Base-by-base conservation (phyloP, 2,113 vertebrate genomes). In the Hipposideros armiger region DNA sequence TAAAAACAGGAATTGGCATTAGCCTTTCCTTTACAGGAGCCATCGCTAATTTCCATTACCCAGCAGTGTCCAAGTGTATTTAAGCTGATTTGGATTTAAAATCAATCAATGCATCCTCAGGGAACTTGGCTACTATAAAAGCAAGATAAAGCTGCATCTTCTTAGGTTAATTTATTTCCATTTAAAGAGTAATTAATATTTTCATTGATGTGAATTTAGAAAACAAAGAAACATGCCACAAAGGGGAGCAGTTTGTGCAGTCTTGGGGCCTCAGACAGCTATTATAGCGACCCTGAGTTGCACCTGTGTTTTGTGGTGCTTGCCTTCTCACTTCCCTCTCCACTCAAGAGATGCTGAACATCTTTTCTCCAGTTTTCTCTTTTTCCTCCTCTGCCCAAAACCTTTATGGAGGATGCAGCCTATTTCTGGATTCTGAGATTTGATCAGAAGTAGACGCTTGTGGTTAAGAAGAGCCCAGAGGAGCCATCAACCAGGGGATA, bases 171-270 rank as follows among this genome's bases (percentile, higher is more conserved):
- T 95, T 96, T 93, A 96, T 88, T 96, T 94, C 82, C 83, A 78
- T 36, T 97, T 97, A 93, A 94, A 96, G 89, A 66, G 69, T 95
- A 96, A 96, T 96, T 93, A 93, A 96, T 88, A 89, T 74, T 93
- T 40, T 52, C 73, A 67, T 56, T 56, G 81, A 52, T 66, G 20
- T 62, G 69, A 70, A 17, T 96, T 89, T 88, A 96, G 91, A 91
- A 94, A 96, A 85, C 91, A 73, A 92, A 60, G 47, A 70, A 26
- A 88, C 36, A 20, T 1, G 28, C 24, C 40, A 30, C 1, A 1
- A 56, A 36, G 36, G 11, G 19, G 81, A 94, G 73, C 76, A 92
- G 22, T 36, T 11, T 3, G 3, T 20, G 14, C 4, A 1, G 14
- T 30, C 60, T n/a, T 4, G 0, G 32, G 69, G n/a, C 45, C 30